phyloP scores from a whole-genome alignment of 2,797 vertebrate species.

The Lagocephalus sceleratus region DNA sequence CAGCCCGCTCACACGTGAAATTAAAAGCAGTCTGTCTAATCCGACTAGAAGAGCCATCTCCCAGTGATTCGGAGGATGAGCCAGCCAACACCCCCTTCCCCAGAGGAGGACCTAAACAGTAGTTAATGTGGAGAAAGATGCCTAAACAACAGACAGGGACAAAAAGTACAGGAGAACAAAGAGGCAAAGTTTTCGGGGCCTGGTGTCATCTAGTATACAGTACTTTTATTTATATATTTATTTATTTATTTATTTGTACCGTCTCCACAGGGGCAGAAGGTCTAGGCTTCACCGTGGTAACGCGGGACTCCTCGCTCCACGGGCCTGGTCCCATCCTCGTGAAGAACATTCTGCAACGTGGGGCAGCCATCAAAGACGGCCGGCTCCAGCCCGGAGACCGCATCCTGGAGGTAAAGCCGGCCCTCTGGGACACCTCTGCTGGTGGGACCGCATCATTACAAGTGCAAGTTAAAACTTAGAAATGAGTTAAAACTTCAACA shows the following conservation, averaged over 20 bases:
- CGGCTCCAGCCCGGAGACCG: constrained; percentile 90
- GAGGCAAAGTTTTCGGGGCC: neutral
- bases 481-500: no score
- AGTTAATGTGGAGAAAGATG: constrained; percentile 46
- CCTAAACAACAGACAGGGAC: constrained; percentile 29
- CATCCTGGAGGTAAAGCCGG: constrained; percentile 85
- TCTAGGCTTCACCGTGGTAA: constrained; percentile 94
- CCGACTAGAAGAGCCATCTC: constrained; percentile 50
- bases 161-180: neutral
- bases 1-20: constrained; percentile 78
- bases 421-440: constrained; percentile 6
- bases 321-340: constrained; percentile 92
- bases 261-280: constrained; percentile 82
- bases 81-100: constrained; percentile 29
- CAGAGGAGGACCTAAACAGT: constrained; percentile 52
- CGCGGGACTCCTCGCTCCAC: constrained; percentile 86
- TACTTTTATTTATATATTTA: no score
- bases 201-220: no score
- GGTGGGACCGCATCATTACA: constrained; percentile 2
- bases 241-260: no score
- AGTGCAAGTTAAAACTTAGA: no score
- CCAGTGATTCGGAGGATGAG: constrained; percentile 33
- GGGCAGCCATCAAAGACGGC: constrained; percentile 91
- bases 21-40: constrained; percentile 78
- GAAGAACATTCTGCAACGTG: constrained; percentile 90